A percentile compares a stretch with the other conserved stretches of the same genome.
Evolutionary conservation across 2,113 vertebrate genomes (phyloP).

Genomic region (Eurypyga helias): DNA sequence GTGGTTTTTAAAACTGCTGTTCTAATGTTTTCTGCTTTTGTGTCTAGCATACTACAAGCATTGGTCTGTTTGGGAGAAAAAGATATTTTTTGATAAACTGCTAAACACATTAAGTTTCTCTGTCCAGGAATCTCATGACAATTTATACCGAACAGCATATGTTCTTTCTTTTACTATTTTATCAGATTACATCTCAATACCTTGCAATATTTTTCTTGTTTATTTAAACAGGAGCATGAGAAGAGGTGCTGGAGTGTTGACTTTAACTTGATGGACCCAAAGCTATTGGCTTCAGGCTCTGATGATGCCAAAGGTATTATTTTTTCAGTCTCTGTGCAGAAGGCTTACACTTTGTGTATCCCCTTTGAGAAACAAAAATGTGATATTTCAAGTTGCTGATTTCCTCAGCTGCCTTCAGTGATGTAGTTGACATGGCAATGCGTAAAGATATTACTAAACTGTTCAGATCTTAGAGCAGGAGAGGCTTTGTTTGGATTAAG

Average conservation of each 20-base stretch:
- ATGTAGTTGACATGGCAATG: not conserved
- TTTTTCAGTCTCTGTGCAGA: not conserved
- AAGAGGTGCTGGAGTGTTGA: slow-evolving; percentile 99
- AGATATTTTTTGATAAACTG: not conserved
- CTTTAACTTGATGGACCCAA: slow-evolving; percentile 99
- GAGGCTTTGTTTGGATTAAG: not conserved
- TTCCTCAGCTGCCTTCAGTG: not conserved
- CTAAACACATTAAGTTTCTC: not conserved
- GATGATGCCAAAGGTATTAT: slow-evolving; percentile 98
- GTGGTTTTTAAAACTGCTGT: not conserved
- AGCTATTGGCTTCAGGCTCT: slow-evolving; percentile 96
- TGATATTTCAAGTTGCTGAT: not conserved
- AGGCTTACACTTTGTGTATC: not conserved
- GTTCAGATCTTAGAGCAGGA: not conserved
- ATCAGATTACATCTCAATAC: not conserved
- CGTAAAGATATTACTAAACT: not conserved
- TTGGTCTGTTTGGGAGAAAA: not conserved
- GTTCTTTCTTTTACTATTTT: not conserved
- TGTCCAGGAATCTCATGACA: not conserved
- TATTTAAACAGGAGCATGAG: slow-evolving; percentile 90
- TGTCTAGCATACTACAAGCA: not conserved
- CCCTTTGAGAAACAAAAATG: not conserved
- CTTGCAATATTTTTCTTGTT: slow-evolving; percentile 39
- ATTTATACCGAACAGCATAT: not conserved
- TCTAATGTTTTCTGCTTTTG: not conserved